phyloP scores from a whole-genome alignment of 2,113 vertebrate species.

The Psittacula cyanocephala region DNA sequence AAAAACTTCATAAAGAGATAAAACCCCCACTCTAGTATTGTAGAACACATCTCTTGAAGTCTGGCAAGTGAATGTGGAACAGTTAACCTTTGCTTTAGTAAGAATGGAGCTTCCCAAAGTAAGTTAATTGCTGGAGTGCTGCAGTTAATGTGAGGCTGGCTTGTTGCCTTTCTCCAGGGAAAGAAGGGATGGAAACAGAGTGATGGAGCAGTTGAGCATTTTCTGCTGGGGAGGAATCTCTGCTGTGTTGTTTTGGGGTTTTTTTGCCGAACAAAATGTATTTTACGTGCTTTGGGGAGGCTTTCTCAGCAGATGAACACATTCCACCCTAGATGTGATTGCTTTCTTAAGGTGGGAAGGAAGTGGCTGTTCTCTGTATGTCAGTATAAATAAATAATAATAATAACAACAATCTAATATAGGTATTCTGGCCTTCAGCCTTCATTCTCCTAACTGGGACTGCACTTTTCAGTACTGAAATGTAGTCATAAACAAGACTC shows the following conservation, averaged over 20 bases:
- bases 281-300: not conserved
- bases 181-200: not conserved
- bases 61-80: not conserved
- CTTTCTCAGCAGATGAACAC: not conserved
- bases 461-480: not conserved
- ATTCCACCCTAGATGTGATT: not conserved
- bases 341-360: not conserved
- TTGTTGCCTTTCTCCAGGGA: not conserved
- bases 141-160: not conserved
- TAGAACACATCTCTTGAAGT: not conserved
- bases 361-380: not conserved
- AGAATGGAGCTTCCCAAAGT: not conserved
- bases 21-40: not conserved
- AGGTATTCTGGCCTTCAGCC: not conserved
- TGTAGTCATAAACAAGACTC: not conserved
- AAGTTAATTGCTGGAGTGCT: not conserved
- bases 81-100: constrained; percentile 25
- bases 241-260: not conserved
- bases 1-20: not conserved
- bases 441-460: not conserved
- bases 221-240: not conserved
- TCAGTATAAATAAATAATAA: not conserved
- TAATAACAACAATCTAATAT: not conserved
- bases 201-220: not conserved
- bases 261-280: not conserved